Conservation (phyloP, 1,140 invertebrate genomes). For the Drosophila orena region DNA sequence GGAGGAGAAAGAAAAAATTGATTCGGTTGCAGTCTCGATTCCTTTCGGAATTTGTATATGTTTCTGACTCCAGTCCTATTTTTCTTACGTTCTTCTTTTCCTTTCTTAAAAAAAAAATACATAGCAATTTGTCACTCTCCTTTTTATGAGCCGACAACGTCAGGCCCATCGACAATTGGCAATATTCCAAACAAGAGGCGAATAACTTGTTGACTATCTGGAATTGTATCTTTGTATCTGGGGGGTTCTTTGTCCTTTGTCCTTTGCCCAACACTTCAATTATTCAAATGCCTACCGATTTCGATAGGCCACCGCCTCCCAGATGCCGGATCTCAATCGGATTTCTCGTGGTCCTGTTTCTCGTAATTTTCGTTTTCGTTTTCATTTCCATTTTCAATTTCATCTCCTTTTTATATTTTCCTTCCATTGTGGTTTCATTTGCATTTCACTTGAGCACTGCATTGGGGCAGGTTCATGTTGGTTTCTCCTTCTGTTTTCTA, state of each 20-base stretch:
- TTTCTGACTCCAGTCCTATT: conserved; percentile 8
- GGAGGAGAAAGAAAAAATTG: conserved; percentile 17
- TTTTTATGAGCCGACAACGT: conserved; percentile 47
- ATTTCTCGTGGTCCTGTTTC: conserved; percentile 2
- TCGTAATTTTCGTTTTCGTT: conserved; percentile 24
- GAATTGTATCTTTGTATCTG: conserved; percentile 33
- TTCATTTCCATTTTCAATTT: conserved; percentile 36
- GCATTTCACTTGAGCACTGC: conserved; percentile 49
- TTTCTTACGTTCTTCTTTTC: conserved; percentile 14
- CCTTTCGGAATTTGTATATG: conserved; percentile 31
- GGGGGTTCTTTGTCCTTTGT: conserved; percentile 19
- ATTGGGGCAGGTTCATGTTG: conserved; percentile 45
- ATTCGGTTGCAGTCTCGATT: conserved; percentile 45
- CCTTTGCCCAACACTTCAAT: conserved; percentile 40
- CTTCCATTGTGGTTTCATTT: conserved; percentile 52
- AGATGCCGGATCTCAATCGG: conserved; percentile 16
- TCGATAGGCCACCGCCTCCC: conserved; percentile 23
- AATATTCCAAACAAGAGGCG: conserved; percentile 23
- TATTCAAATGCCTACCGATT: conserved; percentile 49
- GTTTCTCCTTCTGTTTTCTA: not conserved
- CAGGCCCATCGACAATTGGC: conserved; percentile 52
- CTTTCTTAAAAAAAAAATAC: conserved; percentile 17
- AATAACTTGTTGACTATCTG: conserved; percentile 67
- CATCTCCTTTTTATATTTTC: conserved; percentile 14
- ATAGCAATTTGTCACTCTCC: conserved; percentile 70